Percentiles rank a stretch among this genome's conserved stretches.
These are phyloP conservation scores for Chionomys nivalis DNA, from an alignment of 2,113 vertebrate species.

Conservation along the genomic window DNA sequence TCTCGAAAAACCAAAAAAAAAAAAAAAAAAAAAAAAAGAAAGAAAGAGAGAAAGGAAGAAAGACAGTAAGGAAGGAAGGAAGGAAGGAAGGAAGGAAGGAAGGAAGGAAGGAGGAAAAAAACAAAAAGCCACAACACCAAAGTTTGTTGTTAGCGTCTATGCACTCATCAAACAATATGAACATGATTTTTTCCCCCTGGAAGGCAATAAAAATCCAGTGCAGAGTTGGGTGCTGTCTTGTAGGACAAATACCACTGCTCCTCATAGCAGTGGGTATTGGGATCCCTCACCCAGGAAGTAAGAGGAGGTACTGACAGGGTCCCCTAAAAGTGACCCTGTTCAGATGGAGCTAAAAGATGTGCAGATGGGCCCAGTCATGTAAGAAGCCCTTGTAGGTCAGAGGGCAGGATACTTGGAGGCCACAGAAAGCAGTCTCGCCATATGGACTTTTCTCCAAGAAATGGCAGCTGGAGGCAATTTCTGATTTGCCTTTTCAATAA, in stretches of 20 bases:
- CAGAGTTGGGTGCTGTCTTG: background rate
- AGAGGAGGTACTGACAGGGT: background rate
- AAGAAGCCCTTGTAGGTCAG: background rate
- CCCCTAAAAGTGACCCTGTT: background rate
- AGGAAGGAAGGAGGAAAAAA: background rate
- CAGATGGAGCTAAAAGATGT: background rate
- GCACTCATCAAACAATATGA: background rate
- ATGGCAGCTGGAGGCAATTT: background rate
- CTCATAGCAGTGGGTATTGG: background rate
- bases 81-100: too few relatives aligned
- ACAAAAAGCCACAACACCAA: background rate
- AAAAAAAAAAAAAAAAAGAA: too few relatives aligned
- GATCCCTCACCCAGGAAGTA: background rate
- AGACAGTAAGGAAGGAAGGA: too few relatives aligned
- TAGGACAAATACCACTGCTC: background rate
- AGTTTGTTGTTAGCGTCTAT: background rate
- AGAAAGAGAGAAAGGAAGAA: too few relatives aligned
- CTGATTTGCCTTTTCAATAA: conserved; percentile 12
- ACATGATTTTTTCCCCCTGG: background rate
- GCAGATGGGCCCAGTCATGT: background rate
- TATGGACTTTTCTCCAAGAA: background rate
- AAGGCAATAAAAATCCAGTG: background rate
- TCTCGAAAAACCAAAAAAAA: too few relatives aligned
- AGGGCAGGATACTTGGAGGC: background rate
- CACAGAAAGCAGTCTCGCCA: background rate